Base-by-base conservation (phyloP, 53 echinoderm and acorn worm genomes). In the Apostichopus leukothele region DNA sequence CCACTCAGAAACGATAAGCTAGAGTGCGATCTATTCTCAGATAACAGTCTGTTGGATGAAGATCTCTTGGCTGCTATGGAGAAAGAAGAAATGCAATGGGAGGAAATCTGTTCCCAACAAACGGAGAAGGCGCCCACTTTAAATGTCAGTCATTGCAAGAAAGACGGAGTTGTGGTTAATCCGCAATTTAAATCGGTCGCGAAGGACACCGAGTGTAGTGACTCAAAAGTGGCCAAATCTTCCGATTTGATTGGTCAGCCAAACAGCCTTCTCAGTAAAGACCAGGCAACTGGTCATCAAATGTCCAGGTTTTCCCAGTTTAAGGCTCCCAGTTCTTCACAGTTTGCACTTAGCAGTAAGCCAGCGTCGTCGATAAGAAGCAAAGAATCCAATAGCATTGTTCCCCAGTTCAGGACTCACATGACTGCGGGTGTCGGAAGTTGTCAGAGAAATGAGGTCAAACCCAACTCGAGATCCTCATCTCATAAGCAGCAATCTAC, bases 21-120 rank as follows among this genome's bases (percentile, higher is more conserved):
- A 51, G 75, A 87, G 4, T 1, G 55, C 27, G 88, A 87, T 74
- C 25, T 87, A 20, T 74, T 73, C 13, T 87, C 88, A 74, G 88
- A 87, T 51, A 73, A 18, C 74, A 87, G 88, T 51, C 53, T 87
- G 5, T 20, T 75, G 22, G 88, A 87, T 22, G 88, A 87, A 11
- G 88, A 87, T 20, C 75, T 87, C 5, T 51, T 87, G 27, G 88
- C 88, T 50, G 74, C 75, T 74, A 75, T 87, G 52, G 88, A 87
- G 54, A 73, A 51, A 57, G 88, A 87, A 53, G 88, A 87, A 53
- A 52, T 50, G 75, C 52, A 87, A 5, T 87, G 88, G 88, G 88
- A 74, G 26, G 18, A 52, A 53, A 22, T 75, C 1, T 51, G 75
- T 18, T 87, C 88, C 73, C 88, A 87, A 50, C 74, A 75, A 3